Conservation (phyloP, 2,113 vertebrate species). For the Eubucco bourcierii region DNA sequence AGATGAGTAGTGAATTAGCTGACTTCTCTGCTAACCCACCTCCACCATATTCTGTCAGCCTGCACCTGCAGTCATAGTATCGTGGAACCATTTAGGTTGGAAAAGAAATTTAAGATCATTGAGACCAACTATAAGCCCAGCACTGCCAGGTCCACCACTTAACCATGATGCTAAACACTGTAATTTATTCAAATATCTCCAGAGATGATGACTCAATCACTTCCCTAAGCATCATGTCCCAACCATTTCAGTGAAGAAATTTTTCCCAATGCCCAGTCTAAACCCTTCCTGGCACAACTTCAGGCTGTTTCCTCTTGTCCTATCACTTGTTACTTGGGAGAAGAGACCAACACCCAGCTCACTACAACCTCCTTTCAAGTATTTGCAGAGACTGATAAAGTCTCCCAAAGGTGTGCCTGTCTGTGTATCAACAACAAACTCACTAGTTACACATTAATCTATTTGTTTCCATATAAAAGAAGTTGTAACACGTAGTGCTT, state of each 20-base stretch:
- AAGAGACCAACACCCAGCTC: neutral
- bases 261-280: neutral
- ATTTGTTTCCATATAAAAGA: neutral
- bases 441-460: neutral
- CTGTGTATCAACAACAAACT: neutral
- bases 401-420: neutral
- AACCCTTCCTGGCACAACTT: neutral
- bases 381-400: neutral
- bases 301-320: neutral
- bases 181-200: neutral
- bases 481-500: neutral
- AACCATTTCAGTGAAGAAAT: neutral
- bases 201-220: neutral
- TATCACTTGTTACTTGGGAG: neutral
- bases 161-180: neutral
- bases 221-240: neutral
- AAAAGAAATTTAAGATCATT: neutral
- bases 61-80: neutral
- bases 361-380: neutral
- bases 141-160: neutral
- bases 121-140: neutral
- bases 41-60: neutral
- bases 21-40: neutral
- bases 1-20: neutral
- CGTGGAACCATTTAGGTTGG: neutral